These are phyloP conservation scores for Chinchilla lanigera DNA, from an alignment of 2,113 vertebrate genomes.

Conservation along the genomic window DNA sequence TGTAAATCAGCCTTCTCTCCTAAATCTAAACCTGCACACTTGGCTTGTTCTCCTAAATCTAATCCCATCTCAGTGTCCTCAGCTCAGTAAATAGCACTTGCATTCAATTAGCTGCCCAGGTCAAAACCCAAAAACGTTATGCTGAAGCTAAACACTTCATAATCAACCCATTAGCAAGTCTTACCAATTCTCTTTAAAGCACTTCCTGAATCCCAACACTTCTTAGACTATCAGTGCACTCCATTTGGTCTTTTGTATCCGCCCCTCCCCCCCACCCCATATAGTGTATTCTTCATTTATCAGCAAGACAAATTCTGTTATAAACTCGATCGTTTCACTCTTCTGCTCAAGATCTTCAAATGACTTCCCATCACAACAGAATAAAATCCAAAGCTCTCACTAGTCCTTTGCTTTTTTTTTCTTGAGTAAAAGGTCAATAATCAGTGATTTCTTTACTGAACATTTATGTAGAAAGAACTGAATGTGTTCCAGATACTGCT, in stretches of 20 bases:
- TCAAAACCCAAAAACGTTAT: background rate
- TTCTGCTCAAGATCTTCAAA: slow-evolving; percentile 19
- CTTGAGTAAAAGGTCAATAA: background rate
- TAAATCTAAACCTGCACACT: background rate
- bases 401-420: background rate
- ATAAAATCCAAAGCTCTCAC: background rate
- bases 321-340: background rate
- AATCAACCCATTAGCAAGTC: background rate
- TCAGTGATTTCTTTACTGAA: background rate
- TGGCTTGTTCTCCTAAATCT: background rate
- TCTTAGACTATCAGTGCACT: background rate
- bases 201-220: background rate
- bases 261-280: too few species aligned
- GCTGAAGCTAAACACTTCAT: background rate
- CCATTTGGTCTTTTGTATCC: background rate
- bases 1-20: background rate
- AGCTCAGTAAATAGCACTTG: slow-evolving; percentile 12
- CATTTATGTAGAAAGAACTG: background rate
- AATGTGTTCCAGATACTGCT: background rate
- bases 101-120: background rate
- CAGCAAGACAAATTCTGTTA: background rate
- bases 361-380: background rate
- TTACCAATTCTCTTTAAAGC: background rate
- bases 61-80: background rate
- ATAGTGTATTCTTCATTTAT: background rate